Evolutionary conservation across 2,113 vertebrate genomes (phyloP).

Genomic region (Suricata suricatta): DNA sequence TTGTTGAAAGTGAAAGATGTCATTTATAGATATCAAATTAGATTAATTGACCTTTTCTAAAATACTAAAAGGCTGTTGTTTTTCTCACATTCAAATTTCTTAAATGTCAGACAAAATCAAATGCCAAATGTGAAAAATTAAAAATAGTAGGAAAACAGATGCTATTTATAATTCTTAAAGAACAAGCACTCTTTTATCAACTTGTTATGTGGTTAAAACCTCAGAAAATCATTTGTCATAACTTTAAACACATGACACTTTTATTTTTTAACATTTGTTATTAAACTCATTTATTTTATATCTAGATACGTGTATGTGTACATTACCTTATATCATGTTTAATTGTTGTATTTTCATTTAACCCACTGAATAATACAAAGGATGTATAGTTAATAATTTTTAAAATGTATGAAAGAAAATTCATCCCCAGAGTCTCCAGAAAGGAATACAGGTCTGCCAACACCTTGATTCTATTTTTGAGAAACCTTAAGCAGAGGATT

Average conservation of each 20-base stretch:
- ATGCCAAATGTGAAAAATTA: conserved; percentile 58
- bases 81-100: conserved; percentile 51
- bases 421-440: neutral
- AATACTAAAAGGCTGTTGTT: conserved; percentile 52
- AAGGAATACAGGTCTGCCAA: neutral
- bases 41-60: conserved; percentile 54
- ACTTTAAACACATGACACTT: neutral
- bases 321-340: neutral
- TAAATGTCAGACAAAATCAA: conserved; percentile 64
- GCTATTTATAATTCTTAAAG: conserved; percentile 54
- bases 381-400: neutral
- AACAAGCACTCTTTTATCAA: neutral
- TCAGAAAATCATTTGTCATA: neutral
- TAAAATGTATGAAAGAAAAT: neutral
- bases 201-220: conserved; percentile 27
- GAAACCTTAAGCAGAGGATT: neutral
- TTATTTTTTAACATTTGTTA: neutral
- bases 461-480: neutral
- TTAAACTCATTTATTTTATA: neutral
- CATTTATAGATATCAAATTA: conserved; percentile 46
- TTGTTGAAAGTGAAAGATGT: neutral
- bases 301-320: neutral
- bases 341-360: neutral
- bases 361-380: neutral
- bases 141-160: conserved; percentile 62